Evolutionary conservation across 2,888 invertebrate genomes (phyloP).

Genomic region (Mythimna loreyi): DNA sequence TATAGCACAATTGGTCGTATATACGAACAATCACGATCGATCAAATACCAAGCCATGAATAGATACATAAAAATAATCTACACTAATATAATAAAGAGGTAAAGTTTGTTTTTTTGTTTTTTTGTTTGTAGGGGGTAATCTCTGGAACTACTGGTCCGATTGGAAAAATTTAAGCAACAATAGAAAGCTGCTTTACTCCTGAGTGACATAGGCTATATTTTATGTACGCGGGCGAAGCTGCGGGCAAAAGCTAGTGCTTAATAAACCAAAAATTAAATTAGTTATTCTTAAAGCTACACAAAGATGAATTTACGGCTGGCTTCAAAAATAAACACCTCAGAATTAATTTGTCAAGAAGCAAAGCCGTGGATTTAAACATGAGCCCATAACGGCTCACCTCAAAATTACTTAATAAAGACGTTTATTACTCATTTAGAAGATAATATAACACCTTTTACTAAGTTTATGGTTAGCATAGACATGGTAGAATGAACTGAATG

Average conservation of each 20-base stretch:
- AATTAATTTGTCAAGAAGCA: conserved; percentile 44
- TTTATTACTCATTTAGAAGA: conserved; percentile 43
- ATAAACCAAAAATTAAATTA: neutral
- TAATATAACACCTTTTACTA: conserved; percentile 15
- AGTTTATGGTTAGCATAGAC: neutral
- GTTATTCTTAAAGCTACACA: conserved; percentile 3
- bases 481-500: neutral
- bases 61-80: neutral
- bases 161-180: too few relatives aligned
- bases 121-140: too few relatives aligned
- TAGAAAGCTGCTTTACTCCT: too few relatives aligned
- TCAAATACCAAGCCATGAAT: neutral
- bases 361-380: conserved; percentile 29
- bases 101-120: too few relatives aligned
- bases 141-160: too few relatives aligned
- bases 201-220: too few relatives aligned
- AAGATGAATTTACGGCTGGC: conserved; percentile 2
- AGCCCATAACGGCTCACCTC: conserved; percentile 33
- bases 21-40: neutral
- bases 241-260: too few relatives aligned
- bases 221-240: too few relatives aligned
- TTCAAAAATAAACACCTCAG: conserved; percentile 28
- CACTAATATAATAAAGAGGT: too few relatives aligned
- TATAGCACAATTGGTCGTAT: too few relatives aligned
- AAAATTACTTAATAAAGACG: conserved; percentile 48